Conservation (phyloP, 2,888 invertebrate genomes). For the Allolobophora icterica region DNA sequence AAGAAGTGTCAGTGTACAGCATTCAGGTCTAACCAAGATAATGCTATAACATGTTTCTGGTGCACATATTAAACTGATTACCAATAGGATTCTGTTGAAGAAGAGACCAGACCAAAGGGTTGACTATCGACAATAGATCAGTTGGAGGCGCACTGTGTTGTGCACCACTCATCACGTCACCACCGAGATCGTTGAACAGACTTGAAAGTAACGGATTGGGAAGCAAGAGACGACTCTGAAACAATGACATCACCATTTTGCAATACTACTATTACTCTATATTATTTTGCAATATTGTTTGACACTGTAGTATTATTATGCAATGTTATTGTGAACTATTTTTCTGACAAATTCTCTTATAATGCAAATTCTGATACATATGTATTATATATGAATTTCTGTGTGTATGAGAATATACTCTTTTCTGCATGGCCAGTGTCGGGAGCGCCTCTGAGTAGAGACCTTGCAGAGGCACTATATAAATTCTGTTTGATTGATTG, state of each 20-base stretch:
- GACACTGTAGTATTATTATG: no score
- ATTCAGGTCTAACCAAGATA: no score
- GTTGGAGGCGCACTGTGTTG: background rate
- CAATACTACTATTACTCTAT: background rate
- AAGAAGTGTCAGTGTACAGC: no score
- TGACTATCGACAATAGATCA: background rate
- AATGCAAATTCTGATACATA: no score
- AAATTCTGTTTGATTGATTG: no score
- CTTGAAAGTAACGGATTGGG: background rate
- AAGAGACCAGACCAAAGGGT: background rate
- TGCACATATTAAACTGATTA: background rate
- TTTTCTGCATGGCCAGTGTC: no score
- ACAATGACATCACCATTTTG: background rate
- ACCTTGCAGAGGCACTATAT: no score
- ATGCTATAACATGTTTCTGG: background rate
- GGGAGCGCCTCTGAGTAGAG: no score
- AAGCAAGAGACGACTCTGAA: background rate
- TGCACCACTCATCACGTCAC: background rate
- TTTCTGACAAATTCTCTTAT: no score
- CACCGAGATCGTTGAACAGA: background rate
- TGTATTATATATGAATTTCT: no score
- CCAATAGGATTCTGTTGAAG: constrained; percentile 10
- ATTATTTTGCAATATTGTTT: background rate
- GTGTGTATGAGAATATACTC: no score
- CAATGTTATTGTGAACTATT: no score